phyloP scores from a whole-genome alignment of 1,140 invertebrate species.

The Trinorchestia longiramus region DNA sequence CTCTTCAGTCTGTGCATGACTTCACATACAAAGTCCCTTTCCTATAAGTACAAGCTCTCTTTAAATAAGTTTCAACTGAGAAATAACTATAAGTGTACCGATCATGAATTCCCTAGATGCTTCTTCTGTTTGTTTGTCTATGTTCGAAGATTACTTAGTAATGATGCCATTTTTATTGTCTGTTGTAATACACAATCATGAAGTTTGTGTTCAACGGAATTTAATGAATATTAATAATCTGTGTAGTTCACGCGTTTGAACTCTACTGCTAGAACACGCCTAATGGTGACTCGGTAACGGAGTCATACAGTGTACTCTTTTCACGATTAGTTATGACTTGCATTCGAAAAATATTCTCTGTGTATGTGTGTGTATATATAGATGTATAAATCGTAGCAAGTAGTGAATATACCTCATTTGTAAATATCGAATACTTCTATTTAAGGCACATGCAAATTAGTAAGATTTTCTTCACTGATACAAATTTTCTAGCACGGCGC shows the following conservation, averaged over 20 bases:
- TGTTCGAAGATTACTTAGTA: not conserved
- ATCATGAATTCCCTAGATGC: not conserved
- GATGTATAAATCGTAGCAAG: conserved; percentile 25
- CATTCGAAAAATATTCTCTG: not conserved
- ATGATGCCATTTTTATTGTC: not conserved
- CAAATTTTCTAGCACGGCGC: not conserved
- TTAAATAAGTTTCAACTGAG: not conserved
- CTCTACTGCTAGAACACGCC: no score
- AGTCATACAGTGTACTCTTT: not conserved
- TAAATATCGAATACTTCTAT: conserved; percentile 38
- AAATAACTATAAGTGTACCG: not conserved
- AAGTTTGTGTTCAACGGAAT: not conserved
- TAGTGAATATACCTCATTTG: conserved; percentile 25
- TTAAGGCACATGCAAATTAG: not conserved
- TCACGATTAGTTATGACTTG: not conserved
- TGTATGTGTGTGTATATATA: not conserved
- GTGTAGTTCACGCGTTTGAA: not conserved
- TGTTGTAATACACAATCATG: not conserved
- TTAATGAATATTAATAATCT: not conserved
- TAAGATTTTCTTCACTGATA: not conserved
- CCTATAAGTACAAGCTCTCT: not conserved
- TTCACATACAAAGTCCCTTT: not conserved
- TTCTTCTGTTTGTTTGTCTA: not conserved
- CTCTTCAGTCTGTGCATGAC: not conserved
- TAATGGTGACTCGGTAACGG: not conserved